phyloP scores from a whole-genome alignment of 2,888 invertebrate genomes.

The Piscicola geometra region DNA sequence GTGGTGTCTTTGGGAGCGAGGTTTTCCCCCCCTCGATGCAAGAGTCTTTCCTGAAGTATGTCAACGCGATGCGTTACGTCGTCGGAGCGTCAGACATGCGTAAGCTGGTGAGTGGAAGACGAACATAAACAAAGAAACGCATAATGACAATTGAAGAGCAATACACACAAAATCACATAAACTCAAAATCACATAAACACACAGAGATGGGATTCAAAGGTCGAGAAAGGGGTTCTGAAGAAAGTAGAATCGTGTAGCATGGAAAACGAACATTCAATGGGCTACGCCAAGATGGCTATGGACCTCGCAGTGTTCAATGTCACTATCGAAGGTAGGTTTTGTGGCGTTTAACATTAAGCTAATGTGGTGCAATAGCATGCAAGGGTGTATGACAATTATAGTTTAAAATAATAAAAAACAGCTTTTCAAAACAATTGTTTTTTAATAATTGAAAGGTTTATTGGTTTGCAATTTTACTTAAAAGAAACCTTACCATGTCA shows the following conservation, averaged over 20 bases:
- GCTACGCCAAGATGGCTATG: neutral
- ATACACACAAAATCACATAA: neutral
- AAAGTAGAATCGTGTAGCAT: neutral
- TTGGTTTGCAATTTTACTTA: neutral
- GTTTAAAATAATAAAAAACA: too few relatives aligned
- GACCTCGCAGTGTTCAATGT: neutral
- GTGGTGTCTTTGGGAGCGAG: too few relatives aligned
- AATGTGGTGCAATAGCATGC: too few relatives aligned
- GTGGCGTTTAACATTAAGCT: too few relatives aligned
- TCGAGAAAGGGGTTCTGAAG: neutral
- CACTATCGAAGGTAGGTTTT: neutral
- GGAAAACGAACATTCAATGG: neutral
- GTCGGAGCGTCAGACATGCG: conserved; percentile 5
- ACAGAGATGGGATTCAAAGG: neutral
- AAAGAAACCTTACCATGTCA: neutral
- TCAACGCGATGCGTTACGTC: neutral
- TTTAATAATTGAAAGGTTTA: too few relatives aligned
- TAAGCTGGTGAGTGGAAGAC: neutral
- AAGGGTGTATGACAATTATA: too few relatives aligned
- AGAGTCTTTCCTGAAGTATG: neutral
- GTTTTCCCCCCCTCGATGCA: too few relatives aligned
- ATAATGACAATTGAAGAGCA: neutral
- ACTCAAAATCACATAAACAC: neutral
- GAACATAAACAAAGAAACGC: neutral
- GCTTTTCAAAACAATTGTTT: too few relatives aligned